Conservation (phyloP, 2,888 invertebrate genomes). For the Lordiphosa fenestrarum region DNA sequence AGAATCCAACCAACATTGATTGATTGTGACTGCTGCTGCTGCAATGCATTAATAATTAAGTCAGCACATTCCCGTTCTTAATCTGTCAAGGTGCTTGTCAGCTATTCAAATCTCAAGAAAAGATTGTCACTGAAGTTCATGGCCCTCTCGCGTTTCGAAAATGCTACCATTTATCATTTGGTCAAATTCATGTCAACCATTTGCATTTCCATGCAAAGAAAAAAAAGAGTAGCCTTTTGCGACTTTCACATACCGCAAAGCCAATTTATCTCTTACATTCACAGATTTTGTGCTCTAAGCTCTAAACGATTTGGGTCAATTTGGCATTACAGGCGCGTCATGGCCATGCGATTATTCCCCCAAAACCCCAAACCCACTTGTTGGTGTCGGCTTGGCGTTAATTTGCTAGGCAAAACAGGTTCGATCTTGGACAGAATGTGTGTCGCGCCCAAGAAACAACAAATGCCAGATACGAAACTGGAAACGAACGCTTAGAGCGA, state of each 20-base stretch:
- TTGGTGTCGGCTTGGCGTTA: constrained; percentile 28
- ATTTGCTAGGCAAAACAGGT: constrained; percentile 72
- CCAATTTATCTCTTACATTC: background rate
- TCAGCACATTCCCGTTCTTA: constrained; percentile 6
- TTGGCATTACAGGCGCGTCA: constrained; percentile 55
- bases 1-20: too few species aligned
- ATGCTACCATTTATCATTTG: too few species aligned
- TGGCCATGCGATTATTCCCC: constrained; percentile 47
- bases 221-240: background rate
- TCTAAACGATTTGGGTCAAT: constrained; percentile 59
- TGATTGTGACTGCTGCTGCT: too few species aligned
- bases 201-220: constrained; percentile 10
- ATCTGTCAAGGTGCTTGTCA: background rate
- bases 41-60: too few species aligned
- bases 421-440: constrained; percentile 53
- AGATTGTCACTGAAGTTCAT: too few species aligned
- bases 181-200: constrained; percentile 3
- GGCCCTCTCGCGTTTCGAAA: too few species aligned
- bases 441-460: constrained; percentile 47
- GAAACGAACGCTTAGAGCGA: constrained; percentile 11
- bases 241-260: constrained; percentile 6
- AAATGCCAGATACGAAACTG: background rate
- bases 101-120: too few species aligned
- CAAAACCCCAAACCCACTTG: constrained; percentile 1
- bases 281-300: constrained; percentile 3